These are phyloP conservation scores for Drosophila leontia DNA, from an alignment of 1,140 invertebrate genomes.

Conservation along the genomic window DNA sequence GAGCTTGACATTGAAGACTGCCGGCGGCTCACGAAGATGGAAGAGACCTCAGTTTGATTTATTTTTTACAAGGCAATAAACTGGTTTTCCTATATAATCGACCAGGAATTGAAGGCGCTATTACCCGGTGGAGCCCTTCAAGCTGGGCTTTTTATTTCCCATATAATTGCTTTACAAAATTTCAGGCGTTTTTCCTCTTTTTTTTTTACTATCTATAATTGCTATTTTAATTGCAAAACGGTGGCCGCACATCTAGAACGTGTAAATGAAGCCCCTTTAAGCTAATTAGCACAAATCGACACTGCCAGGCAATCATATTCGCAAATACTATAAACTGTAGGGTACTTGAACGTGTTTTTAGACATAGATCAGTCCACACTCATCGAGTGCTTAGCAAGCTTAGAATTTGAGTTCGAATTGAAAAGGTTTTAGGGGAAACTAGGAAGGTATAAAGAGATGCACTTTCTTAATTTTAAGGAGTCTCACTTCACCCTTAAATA, in stretches of 20 bases:
- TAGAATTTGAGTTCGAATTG: background rate
- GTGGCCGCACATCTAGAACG: constrained; percentile 22
- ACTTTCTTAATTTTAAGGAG: background rate
- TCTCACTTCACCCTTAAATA: background rate
- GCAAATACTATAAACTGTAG: constrained; percentile 1
- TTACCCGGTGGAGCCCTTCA: background rate
- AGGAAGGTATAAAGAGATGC: background rate
- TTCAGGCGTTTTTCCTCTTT: background rate
- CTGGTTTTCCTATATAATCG: constrained; percentile 41
- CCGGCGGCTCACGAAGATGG: constrained; percentile 13
- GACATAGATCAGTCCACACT: constrained; percentile 5
- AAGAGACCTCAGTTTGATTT: constrained; percentile 26
- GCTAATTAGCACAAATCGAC: constrained; percentile 55
- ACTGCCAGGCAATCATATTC: constrained; percentile 14
- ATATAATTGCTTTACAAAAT: constrained; percentile 46
- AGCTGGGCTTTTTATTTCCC: constrained; percentile 6
- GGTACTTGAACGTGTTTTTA: constrained; percentile 30
- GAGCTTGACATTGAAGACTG: constrained; percentile 49
- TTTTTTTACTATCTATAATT: constrained; percentile 31
- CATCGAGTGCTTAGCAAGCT: background rate
- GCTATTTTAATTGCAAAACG: constrained; percentile 43
- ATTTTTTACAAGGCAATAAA: constrained; percentile 20
- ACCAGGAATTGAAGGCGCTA: constrained; percentile 29
- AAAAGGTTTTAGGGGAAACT: background rate
- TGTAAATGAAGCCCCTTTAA: constrained; percentile 43